Conservation (phyloP, 2,888 invertebrate genomes). For the Tineola bisselliella region DNA sequence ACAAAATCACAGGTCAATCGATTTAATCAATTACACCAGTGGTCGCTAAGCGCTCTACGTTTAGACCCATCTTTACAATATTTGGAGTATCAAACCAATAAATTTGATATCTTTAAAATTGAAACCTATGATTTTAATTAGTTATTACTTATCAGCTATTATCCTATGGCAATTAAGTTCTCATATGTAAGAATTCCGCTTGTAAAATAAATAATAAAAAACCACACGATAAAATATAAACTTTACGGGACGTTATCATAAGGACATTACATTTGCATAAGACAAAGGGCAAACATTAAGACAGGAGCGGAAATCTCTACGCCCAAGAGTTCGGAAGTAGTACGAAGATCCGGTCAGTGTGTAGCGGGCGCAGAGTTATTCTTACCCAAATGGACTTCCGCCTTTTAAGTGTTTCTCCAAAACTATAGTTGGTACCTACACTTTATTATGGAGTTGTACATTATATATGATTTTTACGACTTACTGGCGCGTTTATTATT, state of each 20-base stretch:
- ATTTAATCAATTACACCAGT: slow-evolving; percentile 22
- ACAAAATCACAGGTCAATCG: slow-evolving; percentile 18
- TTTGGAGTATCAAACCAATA: too few relatives aligned
- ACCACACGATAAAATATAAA: too few relatives aligned
- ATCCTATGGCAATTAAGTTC: too few relatives aligned
- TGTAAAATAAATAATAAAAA: slow-evolving; percentile 1
- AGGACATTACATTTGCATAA: not conserved
- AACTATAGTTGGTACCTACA: not conserved
- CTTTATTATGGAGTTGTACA: too few relatives aligned
- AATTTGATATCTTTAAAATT: too few relatives aligned
- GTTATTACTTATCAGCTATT: too few relatives aligned
- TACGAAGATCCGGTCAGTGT: slow-evolving; percentile 39
- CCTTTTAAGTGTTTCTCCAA: slow-evolving; percentile 36
- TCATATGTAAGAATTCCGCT: too few relatives aligned
- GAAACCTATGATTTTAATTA: too few relatives aligned
- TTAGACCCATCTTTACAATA: slow-evolving; percentile 16
- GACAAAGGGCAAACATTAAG: not conserved
- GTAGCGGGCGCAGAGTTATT: slow-evolving; percentile 23
- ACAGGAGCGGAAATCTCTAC: slow-evolving; percentile 38
- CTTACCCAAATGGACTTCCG: slow-evolving; percentile 59
- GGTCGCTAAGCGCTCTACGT: slow-evolving; percentile 17
- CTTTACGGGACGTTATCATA: too few relatives aligned
- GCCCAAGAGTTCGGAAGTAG: slow-evolving; percentile 36
- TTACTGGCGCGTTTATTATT: too few relatives aligned
- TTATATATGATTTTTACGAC: too few relatives aligned